Evolutionary conservation across 1,140 invertebrate species (phyloP), one percentile per base, ranked within the genome.

Genomic region (Drosophila setifemur): DNA sequence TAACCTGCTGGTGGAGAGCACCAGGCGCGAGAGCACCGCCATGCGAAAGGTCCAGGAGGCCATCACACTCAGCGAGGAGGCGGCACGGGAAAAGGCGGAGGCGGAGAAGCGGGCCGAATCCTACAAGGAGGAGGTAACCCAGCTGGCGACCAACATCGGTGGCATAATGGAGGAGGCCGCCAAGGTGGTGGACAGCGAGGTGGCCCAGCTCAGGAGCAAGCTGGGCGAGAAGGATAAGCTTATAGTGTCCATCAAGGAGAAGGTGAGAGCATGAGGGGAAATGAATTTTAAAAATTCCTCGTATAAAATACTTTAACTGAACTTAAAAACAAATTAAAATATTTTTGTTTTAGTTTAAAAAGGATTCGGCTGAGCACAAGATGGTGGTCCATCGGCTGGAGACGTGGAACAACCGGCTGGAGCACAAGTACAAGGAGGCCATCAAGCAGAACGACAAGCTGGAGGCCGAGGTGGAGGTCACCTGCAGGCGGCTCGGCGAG

Each of bases 121-220:
- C 9, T 77, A 86, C 11, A 81, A 78, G 37, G 87, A 90, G 43
- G 87, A 90, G 43, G 54, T 68, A 4, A 48, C 44, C 6, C 48
- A 83, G 31, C 42, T 90, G 33, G 76, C 81, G 6, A 54, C 33
- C 8, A 88, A 57, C 4, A 85, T 91, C 14, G 82, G 87, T 18
- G 61, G 63, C 48, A 93, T 94, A 12, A 93, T 94, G 73, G 90
- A 94, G 42, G 92, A 93, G 31, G 91, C 94, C 60, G 93, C 93
- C 4, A 85, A 89, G 1, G 94, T 93, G 82, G 92, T 94, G 55
- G 93, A 94, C 81, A 91, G 87, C 39, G 92, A 92, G 68, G 89
- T 93, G 6, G 91, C 92, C 53, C 90, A 92, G 53, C 74, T 94
- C 7, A 89, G 90, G 25, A 90, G 91, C 44, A 93, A 93, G 88